Percentiles rank a stretch among this genome's conserved stretches.
Evolutionary conservation across 2,113 vertebrate genomes (phyloP).

Genomic region (Tor tambroides): DNA sequence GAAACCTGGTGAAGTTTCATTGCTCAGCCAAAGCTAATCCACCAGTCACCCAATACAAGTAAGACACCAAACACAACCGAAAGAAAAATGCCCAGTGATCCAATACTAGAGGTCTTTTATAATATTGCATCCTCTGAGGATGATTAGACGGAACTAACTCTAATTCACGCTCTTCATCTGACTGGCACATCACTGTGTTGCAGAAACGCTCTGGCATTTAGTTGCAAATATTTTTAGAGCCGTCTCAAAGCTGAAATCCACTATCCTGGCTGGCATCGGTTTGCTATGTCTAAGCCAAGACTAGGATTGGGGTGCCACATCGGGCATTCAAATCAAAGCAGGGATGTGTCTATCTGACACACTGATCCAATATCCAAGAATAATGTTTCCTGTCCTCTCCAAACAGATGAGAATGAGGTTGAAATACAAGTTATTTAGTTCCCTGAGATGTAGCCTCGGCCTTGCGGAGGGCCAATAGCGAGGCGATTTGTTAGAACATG

Average conservation of each 20-base stretch:
- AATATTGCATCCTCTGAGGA: neutral
- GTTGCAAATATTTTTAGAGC: slow-evolving; percentile 20
- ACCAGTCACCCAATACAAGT: slow-evolving; percentile 95
- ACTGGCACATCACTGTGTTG: neutral
- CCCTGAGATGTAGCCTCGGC: slow-evolving; percentile 43
- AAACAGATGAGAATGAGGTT: slow-evolving; percentile 43
- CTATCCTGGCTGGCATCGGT: neutral
- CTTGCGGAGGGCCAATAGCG: slow-evolving; percentile 52
- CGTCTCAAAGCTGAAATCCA: slow-evolving; percentile 23
- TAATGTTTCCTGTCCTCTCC: slow-evolving; percentile 43
- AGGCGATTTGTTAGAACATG: slow-evolving; percentile 68
- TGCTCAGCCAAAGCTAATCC: slow-evolving; percentile 98
- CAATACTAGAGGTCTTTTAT: neutral
- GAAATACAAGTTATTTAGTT: slow-evolving; percentile 55
- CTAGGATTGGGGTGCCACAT: neutral
- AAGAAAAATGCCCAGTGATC: neutral
- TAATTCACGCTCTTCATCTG: neutral
- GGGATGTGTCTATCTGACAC: slow-evolving; percentile 26
- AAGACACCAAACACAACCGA: slow-evolving; percentile 59
- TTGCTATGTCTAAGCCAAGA: neutral
- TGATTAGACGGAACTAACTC: neutral
- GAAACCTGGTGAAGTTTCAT: slow-evolving; percentile 92
- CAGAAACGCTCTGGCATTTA: neutral
- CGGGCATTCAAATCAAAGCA: slow-evolving; percentile 41
- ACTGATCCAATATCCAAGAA: slow-evolving; percentile 30